phyloP scores from a whole-genome alignment of 2,797 vertebrate genomes.

The Gadopsis bispinosus region DNA sequence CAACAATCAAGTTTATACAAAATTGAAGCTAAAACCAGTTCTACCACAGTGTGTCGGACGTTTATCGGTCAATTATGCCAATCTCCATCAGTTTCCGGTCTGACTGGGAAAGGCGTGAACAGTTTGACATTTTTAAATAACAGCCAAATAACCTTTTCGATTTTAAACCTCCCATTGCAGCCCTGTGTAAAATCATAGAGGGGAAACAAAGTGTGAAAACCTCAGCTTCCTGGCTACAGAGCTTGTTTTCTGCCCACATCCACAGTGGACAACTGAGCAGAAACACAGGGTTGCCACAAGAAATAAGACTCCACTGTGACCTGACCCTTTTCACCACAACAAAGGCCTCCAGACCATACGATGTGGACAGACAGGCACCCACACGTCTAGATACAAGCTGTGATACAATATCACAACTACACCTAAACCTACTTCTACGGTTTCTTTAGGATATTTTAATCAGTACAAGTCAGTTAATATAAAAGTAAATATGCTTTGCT shows the following conservation, averaged over 20 bases:
- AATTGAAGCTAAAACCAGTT: not conserved
- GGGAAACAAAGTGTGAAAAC: constrained; percentile 35
- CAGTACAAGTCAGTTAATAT: not conserved
- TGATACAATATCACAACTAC: not conserved
- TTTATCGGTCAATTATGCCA: not conserved
- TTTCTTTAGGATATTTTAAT: not conserved
- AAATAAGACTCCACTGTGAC: constrained; percentile 37
- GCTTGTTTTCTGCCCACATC: constrained; percentile 63
- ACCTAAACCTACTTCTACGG: not conserved
- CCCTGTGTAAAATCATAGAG: not conserved
- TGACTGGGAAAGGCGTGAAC: not conserved
- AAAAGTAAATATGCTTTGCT: not conserved
- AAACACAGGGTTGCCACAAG: constrained; percentile 51
- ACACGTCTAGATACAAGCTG: not conserved
- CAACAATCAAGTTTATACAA: not conserved
- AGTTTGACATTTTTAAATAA: not conserved
- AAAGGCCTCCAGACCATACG: constrained; percentile 53
- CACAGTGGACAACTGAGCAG: constrained; percentile 64
- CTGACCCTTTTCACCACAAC: constrained; percentile 72
- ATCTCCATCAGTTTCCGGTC: not conserved
- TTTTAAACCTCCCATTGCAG: accelerated
- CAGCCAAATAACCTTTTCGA: not conserved
- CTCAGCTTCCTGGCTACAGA: constrained; percentile 72
- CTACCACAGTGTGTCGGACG: constrained; percentile 12
- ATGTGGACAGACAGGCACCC: constrained; percentile 17